Conservation (phyloP, 2,797 vertebrate genomes). For the Vultur gryphus region DNA sequence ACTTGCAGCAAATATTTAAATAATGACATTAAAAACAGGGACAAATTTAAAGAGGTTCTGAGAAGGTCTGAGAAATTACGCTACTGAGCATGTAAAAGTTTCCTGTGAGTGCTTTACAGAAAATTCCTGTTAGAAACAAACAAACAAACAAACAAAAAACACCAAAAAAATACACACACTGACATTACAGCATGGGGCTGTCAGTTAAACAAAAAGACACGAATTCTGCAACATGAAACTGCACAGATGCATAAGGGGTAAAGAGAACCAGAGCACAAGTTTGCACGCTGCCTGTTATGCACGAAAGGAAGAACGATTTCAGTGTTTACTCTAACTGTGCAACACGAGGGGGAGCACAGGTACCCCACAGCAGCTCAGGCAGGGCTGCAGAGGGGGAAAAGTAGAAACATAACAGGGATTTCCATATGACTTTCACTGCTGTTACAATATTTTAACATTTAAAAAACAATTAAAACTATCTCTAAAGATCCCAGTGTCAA, state of each 20-base stretch:
- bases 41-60: not conserved
- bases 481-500: not conserved
- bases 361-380: not conserved
- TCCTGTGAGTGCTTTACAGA: not conserved
- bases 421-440: not conserved
- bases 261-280: not conserved
- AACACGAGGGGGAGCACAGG: not conserved
- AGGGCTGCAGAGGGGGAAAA: not conserved
- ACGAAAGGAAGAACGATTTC: not conserved
- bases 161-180: not conserved
- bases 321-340: not conserved
- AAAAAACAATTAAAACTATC: not conserved
- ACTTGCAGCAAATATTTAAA: not conserved
- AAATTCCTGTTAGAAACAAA: not conserved
- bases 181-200: not conserved
- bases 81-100: not conserved
- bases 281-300: not conserved
- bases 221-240: not conserved
- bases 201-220: not conserved
- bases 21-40: not conserved
- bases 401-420: not conserved
- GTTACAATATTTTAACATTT: not conserved
- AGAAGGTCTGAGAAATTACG: not conserved
- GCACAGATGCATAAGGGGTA: not conserved
- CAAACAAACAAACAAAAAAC: no score